Evolutionary conservation across 1,140 invertebrate genomes (phyloP), one percentile per base, ranked within the genome.

Genomic region (Cyrtorhinus lividipennis): DNA sequence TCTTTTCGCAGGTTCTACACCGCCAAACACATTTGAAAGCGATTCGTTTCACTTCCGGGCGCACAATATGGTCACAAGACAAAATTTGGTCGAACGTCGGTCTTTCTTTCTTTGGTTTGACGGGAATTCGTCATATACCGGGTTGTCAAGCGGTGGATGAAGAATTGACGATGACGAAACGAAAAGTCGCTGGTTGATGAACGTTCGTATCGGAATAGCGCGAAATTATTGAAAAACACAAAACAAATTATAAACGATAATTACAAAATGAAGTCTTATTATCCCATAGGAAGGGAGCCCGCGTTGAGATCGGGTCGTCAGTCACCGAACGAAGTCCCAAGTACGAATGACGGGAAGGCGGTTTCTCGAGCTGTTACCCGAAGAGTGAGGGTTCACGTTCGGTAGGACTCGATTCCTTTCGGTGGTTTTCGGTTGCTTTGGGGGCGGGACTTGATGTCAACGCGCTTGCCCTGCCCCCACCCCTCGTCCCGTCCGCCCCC

Each of bases 1-100:
- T 83, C 22, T 18, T 12, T 15, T 25, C 27, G 8, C 25, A 60
- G 58, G 58, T 62, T 61, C n/a, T 38, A 20, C n/a, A 23, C 8
- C 45, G 44, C 24, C 18, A 20, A 61, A 20, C 23, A 46, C 44
- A 46, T 46, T 65, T 44, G n/a, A 18, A n/a, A 24, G 48, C 60
- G 23, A 23, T 2, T 53, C 23, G 24, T 22, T 44, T 48, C 45
- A 53, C 61, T 53, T 25, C 46, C 48, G 48, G n/a, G 10, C 48
- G 48, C 48, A 53, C 48, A 53, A n/a, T n/a, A n/a, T n/a, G n/a
- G n/a, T n/a, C n/a, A n/a, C n/a, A n/a, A n/a, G n/a, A n/a, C n/a
- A n/a, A n/a, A n/a, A n/a, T n/a, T n/a, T n/a, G n/a, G n/a, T n/a
- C n/a, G n/a, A n/a, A n/a, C n/a, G n/a, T n/a, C n/a, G n/a, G n/a